Evolutionary conservation across 2,888 invertebrate species (phyloP), one percentile per base, ranked within the genome.

Genomic region (Synanthedon vespiformis): DNA sequence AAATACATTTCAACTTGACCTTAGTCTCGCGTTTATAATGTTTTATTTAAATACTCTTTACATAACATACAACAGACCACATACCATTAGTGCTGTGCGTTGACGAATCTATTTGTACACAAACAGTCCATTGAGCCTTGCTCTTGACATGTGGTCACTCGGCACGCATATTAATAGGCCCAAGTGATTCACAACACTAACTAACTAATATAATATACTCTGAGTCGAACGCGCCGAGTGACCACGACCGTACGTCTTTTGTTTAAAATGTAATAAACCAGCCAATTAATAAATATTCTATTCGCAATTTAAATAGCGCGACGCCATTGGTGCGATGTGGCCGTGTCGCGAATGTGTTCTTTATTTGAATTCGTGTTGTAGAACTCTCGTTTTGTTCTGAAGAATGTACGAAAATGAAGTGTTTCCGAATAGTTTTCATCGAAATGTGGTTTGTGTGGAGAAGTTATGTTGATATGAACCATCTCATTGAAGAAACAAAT

Each of bases 91-190:
- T 62, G 65, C 54, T 54, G 40, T 40, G 3, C 53, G 52, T 48
- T 48, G 22, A 48, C 40, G 47, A 27, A 44, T 27, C 22, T 51
- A 41, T 51, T 63, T 59, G 65, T 60, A 64, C 65, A 70, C 68
- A 65, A 65, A 62, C 65, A 63, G 62, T 70, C 61, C 34, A 40
- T 40, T 68, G 68, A 77, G 76, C 80, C 81, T 85, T 80, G 83
- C 74, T 84, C 83, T 83, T 83, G 83, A 84, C 83, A 82, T 72
- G 70, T 79, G 84, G 84, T 81, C 83, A 81, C 81, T 81, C 74
- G 80, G 75, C 75, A 77, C 78, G 83, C 84, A 84, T 85, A 84
- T 82, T 85, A 85, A 85, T 85, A 84, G 80, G 78, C 68, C 68
- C 72, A 75, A 80, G 73, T 82, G 83, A 81, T 76, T 81, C 81